A percentile compares a stretch with the other conserved stretches of the same genome.
phyloP scores from a whole-genome alignment of 2,888 invertebrate genomes.

The Ametastegia equiseti region DNA sequence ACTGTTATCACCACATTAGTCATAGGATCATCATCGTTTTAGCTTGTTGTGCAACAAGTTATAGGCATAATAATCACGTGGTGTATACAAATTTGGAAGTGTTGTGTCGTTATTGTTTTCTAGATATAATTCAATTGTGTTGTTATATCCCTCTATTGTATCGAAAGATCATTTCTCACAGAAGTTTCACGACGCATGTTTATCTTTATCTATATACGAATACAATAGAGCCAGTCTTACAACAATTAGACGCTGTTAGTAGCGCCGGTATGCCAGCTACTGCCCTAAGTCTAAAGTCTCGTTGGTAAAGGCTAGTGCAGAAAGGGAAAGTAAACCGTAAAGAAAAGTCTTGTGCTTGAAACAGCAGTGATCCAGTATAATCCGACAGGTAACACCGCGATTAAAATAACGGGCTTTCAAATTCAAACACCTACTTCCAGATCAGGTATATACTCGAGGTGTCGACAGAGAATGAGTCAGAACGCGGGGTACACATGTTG shows the following conservation, averaged over 20 bases:
- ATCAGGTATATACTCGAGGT: not conserved
- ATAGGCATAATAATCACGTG: not conserved
- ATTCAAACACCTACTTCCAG: not conserved
- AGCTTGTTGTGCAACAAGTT: not conserved
- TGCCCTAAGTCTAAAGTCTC: not conserved
- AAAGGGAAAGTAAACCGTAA: constrained; percentile 25
- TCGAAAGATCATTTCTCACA: constrained; percentile 7
- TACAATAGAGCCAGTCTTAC: not conserved
- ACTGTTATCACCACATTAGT: not conserved
- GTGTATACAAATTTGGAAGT: not conserved
- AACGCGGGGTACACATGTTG: not conserved
- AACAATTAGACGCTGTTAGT: not conserved
- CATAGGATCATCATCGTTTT: not conserved
- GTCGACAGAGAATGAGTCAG: not conserved
- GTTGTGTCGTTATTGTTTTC: not conserved
- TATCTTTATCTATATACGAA: not conserved
- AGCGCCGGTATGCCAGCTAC: not conserved
- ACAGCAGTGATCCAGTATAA: constrained; percentile 21
- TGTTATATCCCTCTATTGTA: not conserved
- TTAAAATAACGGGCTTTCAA: not conserved
- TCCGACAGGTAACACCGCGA: not conserved
- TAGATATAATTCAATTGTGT: not conserved
- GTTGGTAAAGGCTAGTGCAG: not conserved
- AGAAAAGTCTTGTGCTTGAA: constrained; percentile 7
- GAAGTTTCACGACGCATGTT: constrained; percentile 3